phyloP scores from a whole-genome alignment of 2,113 vertebrate species.

The Callipepla californica region DNA sequence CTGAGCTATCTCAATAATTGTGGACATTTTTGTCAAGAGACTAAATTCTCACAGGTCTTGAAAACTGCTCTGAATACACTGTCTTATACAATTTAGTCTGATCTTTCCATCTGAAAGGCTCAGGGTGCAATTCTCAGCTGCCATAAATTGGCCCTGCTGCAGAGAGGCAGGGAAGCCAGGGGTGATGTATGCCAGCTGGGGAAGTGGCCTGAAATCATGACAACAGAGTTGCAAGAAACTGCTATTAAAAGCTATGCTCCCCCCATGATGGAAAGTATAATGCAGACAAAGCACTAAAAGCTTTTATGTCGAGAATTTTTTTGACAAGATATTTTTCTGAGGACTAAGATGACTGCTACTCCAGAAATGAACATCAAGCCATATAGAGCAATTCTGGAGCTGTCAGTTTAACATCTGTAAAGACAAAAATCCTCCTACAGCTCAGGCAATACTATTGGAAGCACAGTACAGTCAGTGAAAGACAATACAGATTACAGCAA shows the following conservation, averaged over 20 bases:
- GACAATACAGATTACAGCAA: background rate
- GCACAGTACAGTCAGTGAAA: background rate
- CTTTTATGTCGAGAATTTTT: constrained; percentile 6
- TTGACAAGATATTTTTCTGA: constrained; percentile 1
- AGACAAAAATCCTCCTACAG: background rate
- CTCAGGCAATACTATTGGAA: background rate
- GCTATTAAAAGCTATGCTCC: constrained; percentile 10
- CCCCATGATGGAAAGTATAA: background rate
- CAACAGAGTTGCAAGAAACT: background rate
- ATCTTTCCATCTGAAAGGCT: background rate
- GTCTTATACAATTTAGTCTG: background rate
- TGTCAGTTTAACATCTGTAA: constrained; percentile 5
- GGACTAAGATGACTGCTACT: background rate
- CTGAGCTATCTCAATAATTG: background rate
- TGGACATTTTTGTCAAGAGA: background rate
- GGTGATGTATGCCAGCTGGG: background rate
- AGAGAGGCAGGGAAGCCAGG: background rate
- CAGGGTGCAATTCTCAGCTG: background rate
- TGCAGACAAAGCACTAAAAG: background rate
- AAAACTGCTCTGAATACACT: background rate
- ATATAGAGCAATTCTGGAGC: background rate
- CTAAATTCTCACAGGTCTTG: background rate
- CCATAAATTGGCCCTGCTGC: background rate
- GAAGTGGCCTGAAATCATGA: background rate
- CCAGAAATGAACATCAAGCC: background rate